Conservation (phyloP, 2,797 vertebrate genomes). For the Centroberyx gerrardi region DNA sequence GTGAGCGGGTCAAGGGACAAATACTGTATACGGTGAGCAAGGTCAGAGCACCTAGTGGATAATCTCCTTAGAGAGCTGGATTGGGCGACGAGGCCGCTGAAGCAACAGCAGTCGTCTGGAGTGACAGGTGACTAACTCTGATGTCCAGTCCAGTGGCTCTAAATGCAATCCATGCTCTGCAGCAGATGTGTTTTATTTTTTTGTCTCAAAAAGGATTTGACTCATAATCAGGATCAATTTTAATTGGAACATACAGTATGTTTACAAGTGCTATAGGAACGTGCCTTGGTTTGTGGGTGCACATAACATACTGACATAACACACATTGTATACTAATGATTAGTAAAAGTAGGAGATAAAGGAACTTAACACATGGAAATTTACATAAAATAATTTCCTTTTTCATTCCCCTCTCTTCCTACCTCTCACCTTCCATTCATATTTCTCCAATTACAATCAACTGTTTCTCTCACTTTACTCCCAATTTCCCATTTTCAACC, state of each 20-base stretch:
- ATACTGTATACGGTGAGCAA: slow-evolving; percentile 28
- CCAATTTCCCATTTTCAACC: neutral
- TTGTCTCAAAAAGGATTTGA: too few species aligned
- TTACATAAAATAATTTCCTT: too few species aligned
- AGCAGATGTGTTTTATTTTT: too few species aligned
- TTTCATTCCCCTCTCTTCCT: too few species aligned
- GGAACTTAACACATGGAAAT: too few species aligned
- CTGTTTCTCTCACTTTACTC: neutral
- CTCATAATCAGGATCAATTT: too few species aligned
- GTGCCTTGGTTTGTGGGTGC: too few species aligned
- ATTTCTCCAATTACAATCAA: neutral
- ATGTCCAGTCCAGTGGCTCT: slow-evolving; percentile 3
- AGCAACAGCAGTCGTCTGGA: neutral
- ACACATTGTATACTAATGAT: too few species aligned
- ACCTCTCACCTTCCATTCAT: neutral
- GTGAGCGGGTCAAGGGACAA: slow-evolving; percentile 41
- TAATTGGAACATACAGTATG: too few species aligned
- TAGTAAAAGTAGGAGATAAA: too few species aligned
- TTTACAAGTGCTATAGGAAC: too few species aligned
- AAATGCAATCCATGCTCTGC: neutral
- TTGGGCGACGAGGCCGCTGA: slow-evolving; percentile 1
- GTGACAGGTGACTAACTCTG: slow-evolving; percentile 19
- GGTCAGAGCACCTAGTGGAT: slow-evolving; percentile 51
- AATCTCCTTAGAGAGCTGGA: slow-evolving; percentile 47
- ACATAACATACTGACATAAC: too few species aligned